Evolutionary conservation across 2,888 invertebrate genomes (phyloP).

Genomic region (Chaitophorus viminalis): DNA sequence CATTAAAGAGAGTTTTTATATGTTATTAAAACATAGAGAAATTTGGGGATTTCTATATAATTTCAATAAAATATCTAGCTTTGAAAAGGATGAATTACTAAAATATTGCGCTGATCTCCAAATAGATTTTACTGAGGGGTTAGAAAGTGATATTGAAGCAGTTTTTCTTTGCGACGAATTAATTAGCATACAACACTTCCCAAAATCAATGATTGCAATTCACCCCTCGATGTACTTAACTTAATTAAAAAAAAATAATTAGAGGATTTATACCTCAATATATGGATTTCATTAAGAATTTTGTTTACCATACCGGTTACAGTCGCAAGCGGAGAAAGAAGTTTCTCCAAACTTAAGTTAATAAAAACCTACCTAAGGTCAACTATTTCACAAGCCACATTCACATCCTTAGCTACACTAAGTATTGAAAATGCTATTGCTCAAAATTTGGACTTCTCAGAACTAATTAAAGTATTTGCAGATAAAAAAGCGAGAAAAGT

Average conservation of each 20-base stretch:
- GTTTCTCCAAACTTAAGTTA: conserved; percentile 64
- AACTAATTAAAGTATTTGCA: conserved; percentile 51
- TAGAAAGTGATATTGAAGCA: conserved; percentile 19
- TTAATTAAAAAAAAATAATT: conserved; percentile 28
- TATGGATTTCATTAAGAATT: conserved; percentile 63
- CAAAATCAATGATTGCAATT: conserved; percentile 11
- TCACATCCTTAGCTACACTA: conserved; percentile 62
- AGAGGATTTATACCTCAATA: conserved; percentile 34
- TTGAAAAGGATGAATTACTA: not conserved
- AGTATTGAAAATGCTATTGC: conserved; percentile 63
- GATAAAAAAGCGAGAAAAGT: conserved; percentile 46
- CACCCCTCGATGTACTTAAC: not conserved
- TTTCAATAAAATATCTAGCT: conserved; percentile 9
- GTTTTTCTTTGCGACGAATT: conserved; percentile 10
- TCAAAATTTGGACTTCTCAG: conserved; percentile 46
- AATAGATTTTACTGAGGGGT: conserved; percentile 2
- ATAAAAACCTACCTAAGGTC: conserved; percentile 64
- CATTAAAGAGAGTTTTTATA: conserved; percentile 22
- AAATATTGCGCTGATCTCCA: conserved; percentile 31
- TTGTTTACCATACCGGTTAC: conserved; percentile 64
- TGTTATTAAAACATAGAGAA: conserved; percentile 26
- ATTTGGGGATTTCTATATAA: conserved; percentile 28
- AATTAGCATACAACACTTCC: conserved; percentile 19
- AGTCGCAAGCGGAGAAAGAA: conserved; percentile 64
- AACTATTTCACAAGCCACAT: conserved; percentile 62